Conservation (phyloP, 2,113 vertebrate genomes). For the Neomonachus schauinslandi region DNA sequence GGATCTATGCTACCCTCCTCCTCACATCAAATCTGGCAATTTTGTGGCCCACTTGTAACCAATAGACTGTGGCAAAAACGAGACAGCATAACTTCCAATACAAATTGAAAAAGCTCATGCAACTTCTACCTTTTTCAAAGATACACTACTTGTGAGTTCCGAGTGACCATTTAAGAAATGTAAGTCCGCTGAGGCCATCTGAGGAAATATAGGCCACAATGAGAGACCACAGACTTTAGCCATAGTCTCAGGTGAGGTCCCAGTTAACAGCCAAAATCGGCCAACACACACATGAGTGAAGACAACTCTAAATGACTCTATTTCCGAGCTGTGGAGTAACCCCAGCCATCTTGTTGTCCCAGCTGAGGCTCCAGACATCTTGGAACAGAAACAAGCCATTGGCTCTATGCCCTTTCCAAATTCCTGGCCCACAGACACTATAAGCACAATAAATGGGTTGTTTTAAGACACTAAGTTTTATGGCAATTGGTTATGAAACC, state of each 20-base stretch:
- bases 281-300: neutral
- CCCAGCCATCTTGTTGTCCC: neutral
- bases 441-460: neutral
- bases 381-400: neutral
- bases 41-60: neutral
- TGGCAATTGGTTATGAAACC: neutral
- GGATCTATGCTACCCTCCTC: neutral
- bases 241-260: neutral
- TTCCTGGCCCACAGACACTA: neutral
- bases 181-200: neutral
- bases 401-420: neutral
- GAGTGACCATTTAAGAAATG: neutral
- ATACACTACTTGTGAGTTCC: neutral
- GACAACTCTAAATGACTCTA: neutral
- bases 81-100: neutral
- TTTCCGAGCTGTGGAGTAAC: neutral
- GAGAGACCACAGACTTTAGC: neutral
- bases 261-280: neutral
- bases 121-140: neutral
- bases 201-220: neutral
- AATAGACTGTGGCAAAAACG: neutral
- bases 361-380: neutral
- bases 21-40: neutral
- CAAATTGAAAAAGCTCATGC: neutral
- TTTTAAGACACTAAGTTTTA: conserved; percentile 13